Evolutionary conservation across 2,888 invertebrate genomes (phyloP).

Genomic region (Coecobrya sp.): DNA sequence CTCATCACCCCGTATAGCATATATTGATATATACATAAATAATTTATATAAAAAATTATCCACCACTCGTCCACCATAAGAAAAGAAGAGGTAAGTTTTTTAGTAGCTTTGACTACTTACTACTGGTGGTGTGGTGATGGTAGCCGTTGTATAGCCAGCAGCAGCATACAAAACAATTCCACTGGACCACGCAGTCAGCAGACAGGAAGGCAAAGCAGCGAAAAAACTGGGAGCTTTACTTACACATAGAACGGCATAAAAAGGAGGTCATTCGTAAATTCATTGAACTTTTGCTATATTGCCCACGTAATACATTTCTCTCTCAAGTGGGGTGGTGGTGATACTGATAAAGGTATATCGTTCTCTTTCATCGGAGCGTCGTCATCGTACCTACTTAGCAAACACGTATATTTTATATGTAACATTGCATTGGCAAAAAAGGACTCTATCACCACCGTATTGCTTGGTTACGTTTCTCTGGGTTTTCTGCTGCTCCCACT

Average conservation of each 20-base stretch:
- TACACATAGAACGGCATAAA: conserved; percentile 67
- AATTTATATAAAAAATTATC: background rate
- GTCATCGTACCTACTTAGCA: background rate
- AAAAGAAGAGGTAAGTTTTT: background rate
- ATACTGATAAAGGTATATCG: conserved; percentile 60
- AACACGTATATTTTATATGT: background rate
- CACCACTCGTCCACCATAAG: background rate
- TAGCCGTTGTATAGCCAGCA: conserved; percentile 9
- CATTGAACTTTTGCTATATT: conserved; percentile 81
- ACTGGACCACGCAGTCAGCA: conserved; percentile 77
- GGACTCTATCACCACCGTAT: background rate
- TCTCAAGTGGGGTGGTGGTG: conserved; percentile 58
- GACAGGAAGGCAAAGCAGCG: conserved; percentile 64
- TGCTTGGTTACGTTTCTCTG: background rate
- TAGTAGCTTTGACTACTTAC: background rate
- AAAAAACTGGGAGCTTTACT: conserved; percentile 62
- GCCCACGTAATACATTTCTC: conserved; percentile 75
- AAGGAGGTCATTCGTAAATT: conserved; percentile 81
- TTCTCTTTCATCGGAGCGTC: conserved; percentile 30
- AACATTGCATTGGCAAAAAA: background rate
- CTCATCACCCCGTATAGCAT: background rate
- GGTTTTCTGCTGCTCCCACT: conserved; percentile 16
- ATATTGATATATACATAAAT: background rate
- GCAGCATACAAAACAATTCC: conserved; percentile 35
- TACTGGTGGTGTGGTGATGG: background rate